Percentiles rank a stretch among this genome's conserved stretches.
These are phyloP conservation scores for Helostoma temminkii DNA, from an alignment of 2,797 vertebrate species.

Conservation along the genomic window DNA sequence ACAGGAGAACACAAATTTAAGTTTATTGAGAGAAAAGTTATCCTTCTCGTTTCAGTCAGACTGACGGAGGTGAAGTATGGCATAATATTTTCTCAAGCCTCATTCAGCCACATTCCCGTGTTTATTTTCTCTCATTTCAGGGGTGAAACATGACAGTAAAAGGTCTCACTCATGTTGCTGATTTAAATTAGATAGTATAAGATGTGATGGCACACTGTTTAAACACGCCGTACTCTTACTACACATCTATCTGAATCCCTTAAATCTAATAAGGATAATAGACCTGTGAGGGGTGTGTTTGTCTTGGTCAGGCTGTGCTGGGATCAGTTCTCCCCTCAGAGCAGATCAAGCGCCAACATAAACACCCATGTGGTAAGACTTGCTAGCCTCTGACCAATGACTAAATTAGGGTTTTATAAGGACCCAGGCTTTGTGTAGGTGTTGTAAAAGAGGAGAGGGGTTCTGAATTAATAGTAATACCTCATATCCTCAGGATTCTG, in stretches of 20 bases:
- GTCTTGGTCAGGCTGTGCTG: slow-evolving; percentile 65
- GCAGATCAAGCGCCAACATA: slow-evolving; percentile 65
- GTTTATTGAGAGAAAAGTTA: slow-evolving; percentile 36
- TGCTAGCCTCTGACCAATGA: slow-evolving; percentile 60
- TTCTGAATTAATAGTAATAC: slow-evolving; percentile 67
- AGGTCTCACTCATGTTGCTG: slow-evolving; percentile 50
- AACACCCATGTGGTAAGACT: slow-evolving; percentile 72
- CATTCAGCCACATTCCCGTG: slow-evolving; percentile 35
- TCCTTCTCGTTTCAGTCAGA: slow-evolving; percentile 46
- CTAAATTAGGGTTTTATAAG: slow-evolving; percentile 70
- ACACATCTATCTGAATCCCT: slow-evolving; percentile 63
- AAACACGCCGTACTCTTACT: slow-evolving; percentile 67
- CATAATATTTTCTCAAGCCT: slow-evolving; percentile 48
- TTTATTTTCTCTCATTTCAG: slow-evolving; percentile 62
- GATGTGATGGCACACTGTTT: slow-evolving; percentile 60
- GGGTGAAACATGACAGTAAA: slow-evolving; percentile 51
- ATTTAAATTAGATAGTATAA: slow-evolving; percentile 62
- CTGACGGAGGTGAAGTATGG: slow-evolving; percentile 21
- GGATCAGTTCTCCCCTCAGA: slow-evolving; percentile 67
- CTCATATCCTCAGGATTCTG: slow-evolving; percentile 73
- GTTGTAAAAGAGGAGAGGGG: slow-evolving; percentile 47
- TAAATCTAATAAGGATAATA: slow-evolving; percentile 80
- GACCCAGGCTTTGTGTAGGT: slow-evolving; percentile 54
- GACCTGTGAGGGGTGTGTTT: slow-evolving; percentile 72
- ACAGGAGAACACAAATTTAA: slow-evolving; percentile 50